A percentile compares a stretch with the other conserved stretches of the same genome.
Conservation (phyloP, 2,797 vertebrate species). For the Tragopan temminckii region DNA sequence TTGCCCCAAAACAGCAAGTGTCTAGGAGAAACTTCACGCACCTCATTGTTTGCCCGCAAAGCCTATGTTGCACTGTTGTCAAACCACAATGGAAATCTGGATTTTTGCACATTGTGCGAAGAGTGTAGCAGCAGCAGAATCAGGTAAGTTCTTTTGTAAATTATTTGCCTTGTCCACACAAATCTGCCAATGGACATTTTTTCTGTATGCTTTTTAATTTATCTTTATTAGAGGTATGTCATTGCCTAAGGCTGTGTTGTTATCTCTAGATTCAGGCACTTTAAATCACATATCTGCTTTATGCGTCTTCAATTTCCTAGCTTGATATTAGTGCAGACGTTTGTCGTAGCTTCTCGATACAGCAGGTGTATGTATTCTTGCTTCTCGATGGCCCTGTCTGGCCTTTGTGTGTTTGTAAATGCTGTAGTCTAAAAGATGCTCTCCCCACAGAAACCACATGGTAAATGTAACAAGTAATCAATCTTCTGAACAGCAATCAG, state of each 20-base stretch:
- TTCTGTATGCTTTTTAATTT: background rate
- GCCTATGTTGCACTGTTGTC: background rate
- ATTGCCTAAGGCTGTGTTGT: background rate
- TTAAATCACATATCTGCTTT: background rate
- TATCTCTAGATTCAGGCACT: background rate
- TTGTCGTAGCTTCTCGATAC: background rate
- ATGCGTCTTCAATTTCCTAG: background rate
- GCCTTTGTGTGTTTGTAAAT: slow-evolving; percentile 44
- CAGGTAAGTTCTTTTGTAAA: background rate
- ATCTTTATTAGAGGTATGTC: background rate
- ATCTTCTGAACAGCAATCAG: slow-evolving; percentile 80
- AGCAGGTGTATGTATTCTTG: background rate
- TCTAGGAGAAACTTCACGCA: background rate
- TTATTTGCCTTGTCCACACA: background rate
- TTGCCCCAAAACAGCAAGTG: background rate
- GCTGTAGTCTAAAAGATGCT: slow-evolving; percentile 74
- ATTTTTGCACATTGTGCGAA: rapidly evolving
- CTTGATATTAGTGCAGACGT: background rate
- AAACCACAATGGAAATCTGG: background rate
- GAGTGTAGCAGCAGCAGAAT: background rate
- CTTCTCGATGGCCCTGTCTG: background rate
- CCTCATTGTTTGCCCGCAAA: background rate
- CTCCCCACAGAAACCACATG: slow-evolving; percentile 79
- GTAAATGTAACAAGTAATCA: slow-evolving; percentile 82
- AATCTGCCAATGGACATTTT: background rate